Base-by-base conservation (phyloP, 2,888 invertebrate genomes). In the Nasonovia ribisnigri region DNA sequence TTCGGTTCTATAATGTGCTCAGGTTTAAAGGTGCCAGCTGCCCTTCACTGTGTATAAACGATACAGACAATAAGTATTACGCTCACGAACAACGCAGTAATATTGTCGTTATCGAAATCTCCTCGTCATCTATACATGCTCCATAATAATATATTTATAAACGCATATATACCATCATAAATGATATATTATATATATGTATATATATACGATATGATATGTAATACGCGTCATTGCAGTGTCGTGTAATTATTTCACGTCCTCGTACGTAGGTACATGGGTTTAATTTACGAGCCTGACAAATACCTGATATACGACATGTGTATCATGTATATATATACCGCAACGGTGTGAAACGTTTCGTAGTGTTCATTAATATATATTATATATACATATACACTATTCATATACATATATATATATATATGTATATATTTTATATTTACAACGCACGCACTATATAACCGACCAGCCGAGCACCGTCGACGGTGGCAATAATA, bases 401-500 rank as follows among this genome's bases (percentile, higher is more conserved):
- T 57, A 26, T 57, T 60, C 13, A 60, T 77, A 36, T 29, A 29
- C 10, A 29, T 60, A 60, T 26, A 11, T 29, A 60, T 29, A 60
- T 3, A 29, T 60, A 3, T 60, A 10, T 60, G 11, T 60, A 11
- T 60, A 29, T 60, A 26, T 29, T 6, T 24, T 57, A 26, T 57
- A 26, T n/a, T 67, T 36, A 77, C 46, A 29, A 29, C 86, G 6
- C 86, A 29, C 84, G 24, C 16, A 46, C 46, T 86, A 11, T 13
- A 86, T 43, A n/a, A 48, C 60, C 67, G n/a, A 67, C 36, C 46
- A 2, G 48, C 46, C 46, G 36, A 24, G n/a, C 42, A 43, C 43
- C 8, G 57, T 43, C 57, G 89, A 13, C 43, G 89, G 54, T 6
- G 54, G 46, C 43, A 90, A 90, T 67, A 67, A 67, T 90, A 90